Evolutionary conservation across 2,888 invertebrate genomes (phyloP), one percentile per base, ranked within the genome.

Genomic region (Dasypolia templi): DNA sequence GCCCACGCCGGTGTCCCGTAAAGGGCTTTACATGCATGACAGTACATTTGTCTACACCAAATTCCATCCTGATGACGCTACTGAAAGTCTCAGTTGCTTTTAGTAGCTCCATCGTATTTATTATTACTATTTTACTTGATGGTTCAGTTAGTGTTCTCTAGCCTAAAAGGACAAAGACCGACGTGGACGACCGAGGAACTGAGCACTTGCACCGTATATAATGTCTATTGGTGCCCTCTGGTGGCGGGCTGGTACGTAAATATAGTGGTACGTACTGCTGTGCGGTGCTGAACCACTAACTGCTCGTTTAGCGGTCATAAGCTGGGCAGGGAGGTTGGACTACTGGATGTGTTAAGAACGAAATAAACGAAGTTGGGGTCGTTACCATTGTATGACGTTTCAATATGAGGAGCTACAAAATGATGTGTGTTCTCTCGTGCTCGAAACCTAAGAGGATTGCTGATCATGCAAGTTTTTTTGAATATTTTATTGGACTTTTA

Each of bases 251-350:
- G 77, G 72, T 76, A 72, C 78, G 80, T 87, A 87, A 87, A 87
- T 87, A 84, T 66, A 59, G 55, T 72, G 68, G 74, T 75, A 64
- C 53, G 67, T 61, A 68, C 72, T 73, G 58, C 73, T 42, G 74
- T 74, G 74, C 81, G 75, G 66, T 79, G 76, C 77, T 68, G 64
- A 51, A 55, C 82, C 82, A 63, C 86, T 85, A 87, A 87, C 86
- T 82, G 86, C 73, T 84, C 86, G 70, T 82, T 87, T 82, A 80
- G 83, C 74, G 77, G 87, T 79, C 76, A 79, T 77, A 42, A 67
- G 26, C 66, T 44, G 58, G 11, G 0, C 35, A 29, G 0, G 17
- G 69, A 70, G 3, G 22, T 39, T 49, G 17, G 1, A 1, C 6
- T 19, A 42, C 81, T 81, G n/a, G 81, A 81, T 22, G 66, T 51